Evolutionary conservation across 2,113 vertebrate genomes (phyloP), one percentile per base, ranked within the genome.

Genomic region (Spermophilus dauricus): DNA sequence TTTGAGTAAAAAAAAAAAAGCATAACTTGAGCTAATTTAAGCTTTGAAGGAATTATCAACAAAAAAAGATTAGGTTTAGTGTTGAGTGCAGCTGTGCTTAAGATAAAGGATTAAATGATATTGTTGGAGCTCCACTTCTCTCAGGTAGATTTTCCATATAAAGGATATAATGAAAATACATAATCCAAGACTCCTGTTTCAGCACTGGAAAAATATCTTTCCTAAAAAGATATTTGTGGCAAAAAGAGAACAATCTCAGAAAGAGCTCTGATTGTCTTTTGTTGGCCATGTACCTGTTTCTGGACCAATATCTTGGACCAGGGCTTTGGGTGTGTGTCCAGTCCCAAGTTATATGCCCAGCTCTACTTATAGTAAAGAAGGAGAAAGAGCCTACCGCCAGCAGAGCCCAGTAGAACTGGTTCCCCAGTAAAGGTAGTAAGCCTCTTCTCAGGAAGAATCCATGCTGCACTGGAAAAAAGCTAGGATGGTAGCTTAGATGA

Each of bases 371-470:
- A 8, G 5, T 69, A 32, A 80, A 26, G 17, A 78, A 1, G 4
- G 63, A 84, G 26, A 78, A 86, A 67, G 34, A 42, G 4, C 20
- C 63, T 30, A 26, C 18, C 1, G 56, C 9, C 69, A 72, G 75
- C 0, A 61, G 67, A 77, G 32, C 2, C 7, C 1, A 1, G 0
- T 80, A 32, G 63, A 53, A n/a, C 1, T 65, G 12, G 13, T 32
- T 81, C 5, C 17, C 5, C 34, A n/a, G 9, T 2, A 69, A 85
- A 75, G 8, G 37, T 5, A 2, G 8, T 48, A 1, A 20, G 4
- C 61, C 45, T n/a, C 1, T 86, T 51, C 63, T n/a, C 16, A 83
- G 39, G 39, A 77, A 3, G 8, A 93, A 73, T 32, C 1, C 0
- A 24, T 73, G 7, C 51, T 75, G 16, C 56, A 34, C 4, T 37